Base-by-base conservation (phyloP, 2,113 vertebrate genomes). In the Ibidorhyncha struthersii region DNA sequence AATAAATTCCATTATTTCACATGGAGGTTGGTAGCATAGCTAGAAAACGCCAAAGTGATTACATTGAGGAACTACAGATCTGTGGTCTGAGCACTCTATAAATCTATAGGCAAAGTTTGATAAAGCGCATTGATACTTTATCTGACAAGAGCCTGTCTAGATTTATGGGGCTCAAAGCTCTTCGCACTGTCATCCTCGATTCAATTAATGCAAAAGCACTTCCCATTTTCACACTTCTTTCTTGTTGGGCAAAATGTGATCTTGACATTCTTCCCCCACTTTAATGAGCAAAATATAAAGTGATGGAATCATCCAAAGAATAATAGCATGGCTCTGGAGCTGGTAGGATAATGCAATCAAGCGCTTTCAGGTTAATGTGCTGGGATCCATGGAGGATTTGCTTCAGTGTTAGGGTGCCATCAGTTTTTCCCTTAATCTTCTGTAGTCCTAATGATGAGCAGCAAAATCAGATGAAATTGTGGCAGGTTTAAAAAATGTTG, bases 1-100 rank as follows among this genome's bases (percentile, higher is more conserved):
- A 97, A 97, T 97, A 98, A 97, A 97, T 97, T 95, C 96, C 96
- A 97, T 98, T 97, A 97, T 97, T 98, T 97, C 96, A 92, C 92
- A 45, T 87, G 92, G 95, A 96, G 96, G 89, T 90, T 96, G 88
- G 95, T 94, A 87, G 66, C 89, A 73, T 50, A 90, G 95, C 83
- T 95, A 70, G 90, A 94, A 98, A 97, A 96, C 83, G 93, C 97
- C 72, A 45, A 93, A 96, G 95, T 94, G 96, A 98, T 98, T 97
- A 97, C 97, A 84, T 8, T 91, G 91, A 97, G 89, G 81, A 95
- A 81, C 95, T 94, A 83, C 74, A 92, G 87, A 95, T 93, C 93
- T 93, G 89, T 94, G 95, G 90, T 63, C 95, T 95, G 96, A 97
- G 96, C 95, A 91, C 89, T 97, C 96, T 93, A 97, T 97, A 97